Evolutionary conservation across 2,888 invertebrate species (phyloP).

Genomic region (Cynaeus angustus): DNA sequence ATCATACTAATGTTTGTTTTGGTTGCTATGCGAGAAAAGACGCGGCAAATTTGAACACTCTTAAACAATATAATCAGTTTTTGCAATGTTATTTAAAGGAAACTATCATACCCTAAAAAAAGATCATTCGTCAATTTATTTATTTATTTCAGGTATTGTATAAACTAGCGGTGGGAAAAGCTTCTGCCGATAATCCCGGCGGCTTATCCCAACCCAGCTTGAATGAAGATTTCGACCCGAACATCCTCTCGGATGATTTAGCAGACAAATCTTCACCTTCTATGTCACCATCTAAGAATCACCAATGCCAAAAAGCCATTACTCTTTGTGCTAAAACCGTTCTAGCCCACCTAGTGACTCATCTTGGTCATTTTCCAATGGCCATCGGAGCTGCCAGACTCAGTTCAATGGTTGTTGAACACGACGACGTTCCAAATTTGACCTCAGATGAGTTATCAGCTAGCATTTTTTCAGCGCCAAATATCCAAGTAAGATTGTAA

Average conservation of each 20-base stretch:
- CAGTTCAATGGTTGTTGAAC: slow-evolving; percentile 92
- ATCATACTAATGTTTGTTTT: not conserved
- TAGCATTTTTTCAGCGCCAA: slow-evolving; percentile 88
- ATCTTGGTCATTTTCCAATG: slow-evolving; percentile 96
- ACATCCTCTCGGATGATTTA: slow-evolving; percentile 82
- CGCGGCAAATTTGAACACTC: slow-evolving; percentile 21
- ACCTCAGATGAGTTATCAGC: slow-evolving; percentile 85
- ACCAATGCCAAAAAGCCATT: slow-evolving; percentile 75
- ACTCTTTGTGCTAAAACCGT: slow-evolving; percentile 75
- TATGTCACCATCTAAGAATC: slow-evolving; percentile 73
- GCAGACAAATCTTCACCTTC: slow-evolving; percentile 72
- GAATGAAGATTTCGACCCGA: slow-evolving; percentile 83
- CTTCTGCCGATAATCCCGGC: slow-evolving; percentile 71
- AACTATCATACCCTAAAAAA: no score
- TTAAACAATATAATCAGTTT: no score
- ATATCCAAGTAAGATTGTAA: slow-evolving; percentile 76
- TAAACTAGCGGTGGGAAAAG: slow-evolving; percentile 76
- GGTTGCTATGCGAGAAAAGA: slow-evolving; percentile 10
- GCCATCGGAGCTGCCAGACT: slow-evolving; percentile 91
- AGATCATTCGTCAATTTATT: no score
- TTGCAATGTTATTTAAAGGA: no score
- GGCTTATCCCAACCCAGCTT: slow-evolving; percentile 74
- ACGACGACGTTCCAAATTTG: slow-evolving; percentile 88
- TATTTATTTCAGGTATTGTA: slow-evolving; percentile 73
- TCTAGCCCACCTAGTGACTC: slow-evolving; percentile 91